These are phyloP conservation scores for Hyppa rectilinea DNA, from an alignment of 2,888 invertebrate species.

Conservation along the genomic window DNA sequence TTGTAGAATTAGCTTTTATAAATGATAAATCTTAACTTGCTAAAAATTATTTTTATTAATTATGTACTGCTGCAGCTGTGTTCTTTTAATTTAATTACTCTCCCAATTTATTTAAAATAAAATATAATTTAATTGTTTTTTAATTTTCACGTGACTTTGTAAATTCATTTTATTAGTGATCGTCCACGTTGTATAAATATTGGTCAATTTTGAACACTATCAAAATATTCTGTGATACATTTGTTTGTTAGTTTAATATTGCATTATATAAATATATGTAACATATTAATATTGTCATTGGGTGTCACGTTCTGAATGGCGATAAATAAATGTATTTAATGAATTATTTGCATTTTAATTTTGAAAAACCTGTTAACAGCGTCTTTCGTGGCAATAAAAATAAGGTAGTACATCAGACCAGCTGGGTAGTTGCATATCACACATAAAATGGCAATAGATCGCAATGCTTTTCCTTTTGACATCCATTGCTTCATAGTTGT, in stretches of 20 bases:
- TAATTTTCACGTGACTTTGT: conserved; percentile 61
- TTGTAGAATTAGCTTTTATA: conserved; percentile 14
- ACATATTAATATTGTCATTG: conserved; percentile 82
- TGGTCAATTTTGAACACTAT: conserved; percentile 90
- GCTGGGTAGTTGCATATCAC: not conserved
- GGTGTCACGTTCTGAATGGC: conserved; percentile 85
- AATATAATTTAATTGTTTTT: conserved; percentile 42
- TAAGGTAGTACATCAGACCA: not conserved
- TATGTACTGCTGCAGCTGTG: not conserved
- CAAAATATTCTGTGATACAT: conserved; percentile 90
- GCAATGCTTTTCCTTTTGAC: not conserved
- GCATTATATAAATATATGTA: conserved; percentile 74
- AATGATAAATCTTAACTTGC: not conserved
- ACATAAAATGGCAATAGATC: not conserved
- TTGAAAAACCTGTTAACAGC: not conserved
- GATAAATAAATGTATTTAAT: conserved; percentile 86
- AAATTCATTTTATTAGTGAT: conserved; percentile 68
- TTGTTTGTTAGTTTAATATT: conserved; percentile 85
- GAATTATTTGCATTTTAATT: conserved; percentile 58
- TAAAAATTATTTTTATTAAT: not conserved
- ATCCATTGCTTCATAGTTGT: not conserved
- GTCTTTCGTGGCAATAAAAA: not conserved
- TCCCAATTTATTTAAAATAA: conserved; percentile 60
- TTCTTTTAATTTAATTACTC: conserved; percentile 18
- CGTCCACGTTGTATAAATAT: conserved; percentile 83